Evolutionary conservation across 2,113 vertebrate species (phyloP).

Genomic region (Entelurus aequoreus): DNA sequence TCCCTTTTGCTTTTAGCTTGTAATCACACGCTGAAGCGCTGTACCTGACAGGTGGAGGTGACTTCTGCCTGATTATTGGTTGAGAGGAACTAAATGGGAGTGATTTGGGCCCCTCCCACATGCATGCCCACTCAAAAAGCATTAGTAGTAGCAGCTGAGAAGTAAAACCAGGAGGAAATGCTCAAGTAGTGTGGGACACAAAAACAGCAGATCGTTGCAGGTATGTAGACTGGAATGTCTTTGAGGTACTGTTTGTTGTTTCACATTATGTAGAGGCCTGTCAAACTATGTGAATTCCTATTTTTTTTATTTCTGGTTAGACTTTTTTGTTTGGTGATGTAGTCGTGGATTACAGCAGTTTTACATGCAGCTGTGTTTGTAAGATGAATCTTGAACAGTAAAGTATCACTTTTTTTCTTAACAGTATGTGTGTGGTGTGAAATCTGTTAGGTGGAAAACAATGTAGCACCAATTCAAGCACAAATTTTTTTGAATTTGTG

Average conservation of each 20-base stretch:
- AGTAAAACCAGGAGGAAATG: conserved; percentile 19
- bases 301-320: no score
- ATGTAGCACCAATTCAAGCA: no score
- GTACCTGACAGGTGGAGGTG: conserved; percentile 52
- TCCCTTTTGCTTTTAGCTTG: conserved; percentile 8
- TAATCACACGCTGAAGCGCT: background rate
- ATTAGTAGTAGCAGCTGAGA: conserved; percentile 16
- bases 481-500: no score
- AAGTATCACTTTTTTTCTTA: background rate
- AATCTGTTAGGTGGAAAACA: no score
- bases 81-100: conserved; percentile 20
- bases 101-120: conserved; percentile 26
- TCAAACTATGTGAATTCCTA: background rate
- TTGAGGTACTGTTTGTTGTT: background rate
- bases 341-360: conserved; percentile 17
- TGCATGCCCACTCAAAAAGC: conserved; percentile 27
- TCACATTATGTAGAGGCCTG: background rate
- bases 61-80: conserved; percentile 34
- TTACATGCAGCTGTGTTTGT: conserved; percentile 48
- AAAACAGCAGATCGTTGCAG: conserved; percentile 16
- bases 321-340: background rate
- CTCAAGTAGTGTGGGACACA: background rate
- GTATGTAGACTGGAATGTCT: conserved; percentile 17
- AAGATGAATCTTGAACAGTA: conserved; percentile 1
- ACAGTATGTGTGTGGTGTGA: no score